Conservation (phyloP, 2,113 vertebrate species). For the Prietella phreatophila region DNA sequence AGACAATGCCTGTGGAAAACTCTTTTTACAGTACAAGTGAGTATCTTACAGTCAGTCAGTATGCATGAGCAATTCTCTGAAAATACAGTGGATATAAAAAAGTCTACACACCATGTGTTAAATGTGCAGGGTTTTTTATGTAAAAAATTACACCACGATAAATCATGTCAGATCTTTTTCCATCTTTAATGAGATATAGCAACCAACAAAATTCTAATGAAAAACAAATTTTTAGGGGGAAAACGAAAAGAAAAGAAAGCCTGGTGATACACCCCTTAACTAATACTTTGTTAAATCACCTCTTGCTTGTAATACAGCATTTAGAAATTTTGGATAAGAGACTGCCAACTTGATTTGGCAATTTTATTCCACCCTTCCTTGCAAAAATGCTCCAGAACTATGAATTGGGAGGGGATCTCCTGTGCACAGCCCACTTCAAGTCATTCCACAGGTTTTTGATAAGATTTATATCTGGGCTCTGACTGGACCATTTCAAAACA, state of each 20-base stretch:
- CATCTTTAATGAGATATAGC: neutral
- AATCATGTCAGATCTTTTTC: neutral
- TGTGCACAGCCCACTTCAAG: neutral
- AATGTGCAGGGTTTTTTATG: neutral
- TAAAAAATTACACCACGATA: neutral
- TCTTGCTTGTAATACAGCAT: neutral
- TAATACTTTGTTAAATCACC: neutral
- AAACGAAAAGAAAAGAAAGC: neutral
- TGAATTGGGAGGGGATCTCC: neutral
- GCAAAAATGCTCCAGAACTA: neutral
- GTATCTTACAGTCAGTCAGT: constrained; percentile 5
- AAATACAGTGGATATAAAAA: constrained; percentile 33
- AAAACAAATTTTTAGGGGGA: neutral
- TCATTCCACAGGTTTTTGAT: neutral
- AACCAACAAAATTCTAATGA: neutral
- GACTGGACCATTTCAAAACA: neutral
- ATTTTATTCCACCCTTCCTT: neutral
- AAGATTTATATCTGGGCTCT: neutral
- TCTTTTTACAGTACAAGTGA: constrained; percentile 49
- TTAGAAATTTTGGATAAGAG: too few relatives aligned
- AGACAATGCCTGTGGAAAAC: constrained; percentile 64
- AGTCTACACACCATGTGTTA: neutral
- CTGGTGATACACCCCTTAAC: neutral
- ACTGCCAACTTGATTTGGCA: neutral
- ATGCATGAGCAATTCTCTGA: constrained; percentile 25